Evolutionary conservation across 2,797 vertebrate genomes (phyloP), one percentile per base, ranked within the genome.

Genomic region (Prunella strophiata): DNA sequence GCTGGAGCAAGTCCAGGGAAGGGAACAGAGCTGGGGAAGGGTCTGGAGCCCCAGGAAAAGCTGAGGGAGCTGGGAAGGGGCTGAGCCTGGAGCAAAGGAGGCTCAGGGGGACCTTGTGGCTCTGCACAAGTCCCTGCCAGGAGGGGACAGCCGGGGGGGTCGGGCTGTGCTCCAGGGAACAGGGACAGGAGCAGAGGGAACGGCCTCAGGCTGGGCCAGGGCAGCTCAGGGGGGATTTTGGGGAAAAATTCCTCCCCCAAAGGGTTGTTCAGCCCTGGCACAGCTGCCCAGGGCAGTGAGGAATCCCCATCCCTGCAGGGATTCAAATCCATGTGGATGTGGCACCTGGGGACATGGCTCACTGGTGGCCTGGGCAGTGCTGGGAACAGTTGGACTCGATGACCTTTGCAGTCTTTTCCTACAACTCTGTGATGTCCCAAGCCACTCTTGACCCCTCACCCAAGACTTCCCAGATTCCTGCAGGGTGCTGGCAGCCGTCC

Each of bases 181-280:
- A 58, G 54, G 42, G 71, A 58, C 71, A 74, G 55, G 71, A 74
- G 11, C 34, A 54, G 32, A 65, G 61, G 59, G 59, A 77, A 65
- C 2, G 2, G 48, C 48, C 59, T 63, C 75, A 30, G 48, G 32
- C 3, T 63, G 48, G 20, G 15, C 15, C 11, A 27, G 25, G 38
- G 48, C 4, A 76, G 32, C 0, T 3, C 1, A 34, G 13, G 43
- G 4, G 0, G 50, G 16, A 25, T 25, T 2, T 6, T 5, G 0
- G 25, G 32, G 1, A 45, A 9, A 54, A 45, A 25, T 4, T 36
- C 32, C 32, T 36, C 45, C 29, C 23, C 38, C 9, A 8, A 58
- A 7, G 20, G 2, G 4, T 2, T 34, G 7, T 8, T 43, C 43
- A 48, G 27, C 55, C 23, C 16, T 71, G 51, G 51, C 13, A 32